Percentiles rank a stretch among this genome's conserved stretches.
Conservation (phyloP, 35 echinoderm and acorn worm genomes). For the Ophioderma brevispina region DNA sequence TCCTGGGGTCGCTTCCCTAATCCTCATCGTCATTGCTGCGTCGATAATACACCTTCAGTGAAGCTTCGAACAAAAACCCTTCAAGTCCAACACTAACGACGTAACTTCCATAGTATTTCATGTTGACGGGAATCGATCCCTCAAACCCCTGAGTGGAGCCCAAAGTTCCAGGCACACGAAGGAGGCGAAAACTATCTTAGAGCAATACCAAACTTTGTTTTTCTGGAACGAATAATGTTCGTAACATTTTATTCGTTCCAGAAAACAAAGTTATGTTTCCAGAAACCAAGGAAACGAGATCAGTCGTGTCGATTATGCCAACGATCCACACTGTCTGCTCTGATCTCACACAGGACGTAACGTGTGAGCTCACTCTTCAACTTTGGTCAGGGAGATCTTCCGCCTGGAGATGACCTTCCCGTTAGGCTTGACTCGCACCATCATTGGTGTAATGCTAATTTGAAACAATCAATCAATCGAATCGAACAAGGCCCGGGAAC, state of each 20-base stretch:
- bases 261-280: too few species aligned
- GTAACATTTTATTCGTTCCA: too few species aligned
- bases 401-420: conserved; percentile 38
- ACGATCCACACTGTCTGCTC: conserved; percentile 52
- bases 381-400: conserved; percentile 24
- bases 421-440: conserved; percentile 5
- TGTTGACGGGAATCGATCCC: conserved; percentile 73
- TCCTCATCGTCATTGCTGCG: conserved; percentile 52
- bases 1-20: conserved; percentile 56
- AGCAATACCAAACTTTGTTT: too few species aligned
- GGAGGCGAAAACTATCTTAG: neutral
- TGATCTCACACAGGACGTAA: conserved; percentile 47
- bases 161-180: conserved; percentile 17
- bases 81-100: conserved; percentile 57
- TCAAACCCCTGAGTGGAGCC: conserved; percentile 42
- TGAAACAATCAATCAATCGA: conserved; percentile 40
- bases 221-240: too few species aligned
- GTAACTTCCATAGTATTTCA: conserved; percentile 55
- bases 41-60: conserved; percentile 65
- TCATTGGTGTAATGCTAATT: conserved; percentile 54
- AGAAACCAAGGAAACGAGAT: neutral
- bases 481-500: conserved; percentile 46
- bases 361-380: conserved; percentile 45
- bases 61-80: conserved; percentile 59
- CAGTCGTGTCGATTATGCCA: conserved; percentile 30